Evolutionary conservation across 2,113 vertebrate genomes (phyloP).

Genomic region (human): DNA sequence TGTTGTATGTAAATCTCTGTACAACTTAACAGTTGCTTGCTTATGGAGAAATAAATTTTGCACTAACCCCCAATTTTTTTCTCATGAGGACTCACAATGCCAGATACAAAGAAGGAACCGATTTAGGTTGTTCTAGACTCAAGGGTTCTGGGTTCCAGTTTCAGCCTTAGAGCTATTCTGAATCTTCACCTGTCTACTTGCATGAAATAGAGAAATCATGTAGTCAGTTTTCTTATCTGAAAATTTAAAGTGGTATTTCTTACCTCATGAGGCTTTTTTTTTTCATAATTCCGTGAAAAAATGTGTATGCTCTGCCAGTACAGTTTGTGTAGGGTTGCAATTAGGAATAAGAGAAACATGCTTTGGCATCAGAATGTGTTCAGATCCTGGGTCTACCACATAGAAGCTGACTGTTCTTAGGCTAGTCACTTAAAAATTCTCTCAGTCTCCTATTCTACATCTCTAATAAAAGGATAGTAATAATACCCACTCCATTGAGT

Average conservation of each 20-base stretch:
- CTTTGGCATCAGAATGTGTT: not conserved
- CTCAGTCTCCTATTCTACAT: not conserved
- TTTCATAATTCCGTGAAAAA: not conserved
- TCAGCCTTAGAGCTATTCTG: not conserved
- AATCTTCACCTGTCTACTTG: not conserved
- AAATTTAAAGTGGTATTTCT: constrained; percentile 7
- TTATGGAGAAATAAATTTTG: not conserved
- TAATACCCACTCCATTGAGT: not conserved
- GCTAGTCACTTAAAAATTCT: not conserved
- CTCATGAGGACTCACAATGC: not conserved
- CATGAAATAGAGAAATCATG: not conserved
- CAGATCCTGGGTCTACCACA: not conserved
- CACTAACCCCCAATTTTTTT: not conserved
- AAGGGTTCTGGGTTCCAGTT: not conserved
- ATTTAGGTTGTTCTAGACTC: not conserved
- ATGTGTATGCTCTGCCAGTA: not conserved
- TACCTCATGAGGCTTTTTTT: not conserved
- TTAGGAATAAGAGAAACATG: not conserved
- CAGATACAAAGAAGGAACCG: not conserved
- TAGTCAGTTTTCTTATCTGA: not conserved
- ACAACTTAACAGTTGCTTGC: not conserved
- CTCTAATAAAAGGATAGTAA: not conserved
- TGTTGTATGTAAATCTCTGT: not conserved
- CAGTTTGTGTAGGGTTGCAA: not conserved
- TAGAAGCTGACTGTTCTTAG: not conserved